These are phyloP conservation scores for Heptranchias perlo DNA, from an alignment of 2,113 vertebrate species.

Conservation along the genomic window DNA sequence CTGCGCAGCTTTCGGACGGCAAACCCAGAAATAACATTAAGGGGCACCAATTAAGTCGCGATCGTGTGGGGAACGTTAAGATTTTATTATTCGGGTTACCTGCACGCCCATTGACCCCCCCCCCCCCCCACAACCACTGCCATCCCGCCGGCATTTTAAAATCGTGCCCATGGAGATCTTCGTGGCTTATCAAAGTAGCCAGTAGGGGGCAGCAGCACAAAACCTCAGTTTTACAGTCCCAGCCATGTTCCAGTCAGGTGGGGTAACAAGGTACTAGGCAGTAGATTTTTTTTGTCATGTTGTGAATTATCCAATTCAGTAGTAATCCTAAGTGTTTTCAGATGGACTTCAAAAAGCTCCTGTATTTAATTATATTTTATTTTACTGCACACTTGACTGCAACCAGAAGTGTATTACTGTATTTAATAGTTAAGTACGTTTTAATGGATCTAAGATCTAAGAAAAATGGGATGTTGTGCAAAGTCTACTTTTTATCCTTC, in stretches of 20 bases:
- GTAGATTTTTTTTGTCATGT: background rate
- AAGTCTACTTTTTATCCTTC: background rate
- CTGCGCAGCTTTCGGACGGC: too few relatives aligned
- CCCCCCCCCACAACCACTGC: too few relatives aligned
- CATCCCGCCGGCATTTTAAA: too few relatives aligned
- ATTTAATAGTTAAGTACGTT: background rate
- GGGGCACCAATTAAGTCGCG: too few relatives aligned
- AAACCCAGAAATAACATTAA: too few relatives aligned
- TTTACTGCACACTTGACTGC: slow-evolving; percentile 23
- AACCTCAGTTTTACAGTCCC: background rate
- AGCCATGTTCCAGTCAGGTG: background rate
- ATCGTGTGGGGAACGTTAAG: too few relatives aligned
- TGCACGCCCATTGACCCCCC: too few relatives aligned
- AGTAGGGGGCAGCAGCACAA: background rate
- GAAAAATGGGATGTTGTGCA: background rate
- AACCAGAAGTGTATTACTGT: background rate
- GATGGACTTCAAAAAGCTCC: slow-evolving; percentile 24
- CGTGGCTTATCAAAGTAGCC: background rate
- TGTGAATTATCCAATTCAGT: background rate
- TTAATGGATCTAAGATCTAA: background rate
- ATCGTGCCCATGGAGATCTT: too few relatives aligned
- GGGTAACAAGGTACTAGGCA: background rate
- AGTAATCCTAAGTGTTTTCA: slow-evolving; percentile 24
- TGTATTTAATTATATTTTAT: slow-evolving; percentile 5
- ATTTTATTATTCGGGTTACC: too few relatives aligned